Evolutionary conservation across 2,113 vertebrate species (phyloP).

Genomic region (Antennarius striatus): DNA sequence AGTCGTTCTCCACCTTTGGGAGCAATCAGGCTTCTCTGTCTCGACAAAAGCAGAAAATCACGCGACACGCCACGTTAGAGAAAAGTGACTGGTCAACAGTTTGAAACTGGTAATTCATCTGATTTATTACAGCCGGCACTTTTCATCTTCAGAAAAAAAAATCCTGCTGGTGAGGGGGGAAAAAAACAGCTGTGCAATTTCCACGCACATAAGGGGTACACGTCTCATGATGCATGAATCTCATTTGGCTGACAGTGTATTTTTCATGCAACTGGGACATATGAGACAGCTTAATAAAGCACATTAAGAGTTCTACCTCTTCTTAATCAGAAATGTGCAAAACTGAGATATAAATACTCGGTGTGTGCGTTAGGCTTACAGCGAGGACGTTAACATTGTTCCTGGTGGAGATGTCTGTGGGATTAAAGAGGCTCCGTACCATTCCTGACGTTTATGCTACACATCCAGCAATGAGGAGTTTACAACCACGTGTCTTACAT

Average conservation of each 20-base stretch:
- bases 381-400: not conserved
- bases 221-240: slow-evolving; percentile 57
- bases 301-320: slow-evolving; percentile 8
- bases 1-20: slow-evolving; percentile 42
- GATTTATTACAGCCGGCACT: slow-evolving; percentile 60
- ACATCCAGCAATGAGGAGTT: too few species aligned
- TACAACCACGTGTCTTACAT: too few species aligned
- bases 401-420: not conserved
- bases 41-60: slow-evolving; percentile 37
- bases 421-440: slow-evolving; percentile 29
- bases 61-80: slow-evolving; percentile 38
- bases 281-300: slow-evolving; percentile 30
- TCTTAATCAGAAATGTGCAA: slow-evolving; percentile 25
- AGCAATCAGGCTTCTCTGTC: slow-evolving; percentile 49
- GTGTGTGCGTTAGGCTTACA: slow-evolving; percentile 18
- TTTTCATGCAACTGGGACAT: slow-evolving; percentile 16
- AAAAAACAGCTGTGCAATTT: slow-evolving; percentile 62
- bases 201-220: slow-evolving; percentile 35
- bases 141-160: slow-evolving; percentile 49
- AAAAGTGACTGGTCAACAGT: slow-evolving; percentile 65
- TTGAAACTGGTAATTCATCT: slow-evolving; percentile 65
- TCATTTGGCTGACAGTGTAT: slow-evolving; percentile 58
- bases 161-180: slow-evolving; percentile 45
- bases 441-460: not conserved
- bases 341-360: not conserved